phyloP scores from a whole-genome alignment of 2,113 vertebrate genomes.

The Etheostoma spectabile region DNA sequence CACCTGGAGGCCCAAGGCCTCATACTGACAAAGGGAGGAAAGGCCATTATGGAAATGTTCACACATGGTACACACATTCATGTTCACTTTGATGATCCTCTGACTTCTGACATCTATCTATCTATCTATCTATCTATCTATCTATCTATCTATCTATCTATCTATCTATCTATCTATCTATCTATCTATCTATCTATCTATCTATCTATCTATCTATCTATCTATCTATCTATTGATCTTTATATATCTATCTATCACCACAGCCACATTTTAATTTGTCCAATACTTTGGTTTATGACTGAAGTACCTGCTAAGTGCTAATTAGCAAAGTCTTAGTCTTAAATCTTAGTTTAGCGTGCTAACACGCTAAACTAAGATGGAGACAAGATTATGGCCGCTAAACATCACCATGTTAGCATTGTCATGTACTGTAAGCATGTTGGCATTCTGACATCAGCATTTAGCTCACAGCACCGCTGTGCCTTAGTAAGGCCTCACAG shows the following conservation, averaged over 20 bases:
- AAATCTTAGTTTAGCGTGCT: too few relatives aligned
- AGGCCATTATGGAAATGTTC: too few relatives aligned
- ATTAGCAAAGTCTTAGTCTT: background rate
- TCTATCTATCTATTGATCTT: too few relatives aligned
- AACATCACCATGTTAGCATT: background rate
- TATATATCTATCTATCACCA: too few relatives aligned
- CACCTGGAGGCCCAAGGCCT: background rate
- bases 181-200: too few relatives aligned
- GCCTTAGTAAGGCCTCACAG: background rate
- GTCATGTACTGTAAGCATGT: background rate
- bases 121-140: too few relatives aligned
- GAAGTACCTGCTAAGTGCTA: background rate
- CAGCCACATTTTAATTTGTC: too few relatives aligned
- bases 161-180: too few relatives aligned
- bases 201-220: too few relatives aligned
- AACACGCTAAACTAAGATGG: background rate
- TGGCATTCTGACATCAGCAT: background rate
- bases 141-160: too few relatives aligned
- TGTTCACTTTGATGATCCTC: too few relatives aligned
- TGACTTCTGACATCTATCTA: too few relatives aligned
- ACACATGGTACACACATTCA: background rate
- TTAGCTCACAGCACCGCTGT: background rate
- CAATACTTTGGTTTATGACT: background rate
- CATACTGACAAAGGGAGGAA: background rate
- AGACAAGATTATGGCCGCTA: conserved; percentile 2